A percentile compares a stretch with the other conserved stretches of the same genome.
phyloP scores from a whole-genome alignment of 1,140 invertebrate genomes.

The Aphaenogaster floridana region DNA sequence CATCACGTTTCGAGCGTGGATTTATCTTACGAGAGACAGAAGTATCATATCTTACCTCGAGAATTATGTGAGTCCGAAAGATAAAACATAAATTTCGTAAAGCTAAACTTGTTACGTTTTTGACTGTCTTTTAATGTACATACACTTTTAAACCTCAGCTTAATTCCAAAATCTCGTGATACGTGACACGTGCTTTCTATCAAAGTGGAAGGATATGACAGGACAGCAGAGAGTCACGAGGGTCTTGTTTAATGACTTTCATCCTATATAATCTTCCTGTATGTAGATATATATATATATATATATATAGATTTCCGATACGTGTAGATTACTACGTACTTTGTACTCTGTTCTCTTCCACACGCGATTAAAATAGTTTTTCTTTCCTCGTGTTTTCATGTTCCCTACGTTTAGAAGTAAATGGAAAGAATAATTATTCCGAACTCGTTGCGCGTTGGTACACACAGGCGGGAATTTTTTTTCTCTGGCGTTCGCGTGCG shows the following conservation, averaged over 20 bases:
- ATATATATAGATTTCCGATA: background rate
- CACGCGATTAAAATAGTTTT: background rate
- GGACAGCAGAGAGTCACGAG: background rate
- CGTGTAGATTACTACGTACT: background rate
- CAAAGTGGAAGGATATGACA: background rate
- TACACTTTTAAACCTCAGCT: background rate
- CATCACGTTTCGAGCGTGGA: background rate
- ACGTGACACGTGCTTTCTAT: background rate
- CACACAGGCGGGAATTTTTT: conserved; percentile 43
- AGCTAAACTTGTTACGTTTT: background rate
- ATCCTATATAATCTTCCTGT: conserved; percentile 3
- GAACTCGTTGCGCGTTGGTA: conserved; percentile 53
- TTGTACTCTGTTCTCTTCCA: background rate
- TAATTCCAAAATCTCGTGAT: background rate
- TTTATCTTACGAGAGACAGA: background rate
- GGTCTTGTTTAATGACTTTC: conserved; percentile 42
- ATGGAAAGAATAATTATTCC: background rate
- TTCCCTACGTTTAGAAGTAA: background rate
- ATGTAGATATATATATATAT: too few species aligned
- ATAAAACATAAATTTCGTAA: background rate
- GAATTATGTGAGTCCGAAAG: background rate
- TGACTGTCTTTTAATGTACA: background rate
- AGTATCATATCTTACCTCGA: background rate
- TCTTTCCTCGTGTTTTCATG: background rate
- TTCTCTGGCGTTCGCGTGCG: conserved; percentile 15